Evolutionary conservation across 2,113 vertebrate species (phyloP).

Genomic region (Pseudopodoces humilis): DNA sequence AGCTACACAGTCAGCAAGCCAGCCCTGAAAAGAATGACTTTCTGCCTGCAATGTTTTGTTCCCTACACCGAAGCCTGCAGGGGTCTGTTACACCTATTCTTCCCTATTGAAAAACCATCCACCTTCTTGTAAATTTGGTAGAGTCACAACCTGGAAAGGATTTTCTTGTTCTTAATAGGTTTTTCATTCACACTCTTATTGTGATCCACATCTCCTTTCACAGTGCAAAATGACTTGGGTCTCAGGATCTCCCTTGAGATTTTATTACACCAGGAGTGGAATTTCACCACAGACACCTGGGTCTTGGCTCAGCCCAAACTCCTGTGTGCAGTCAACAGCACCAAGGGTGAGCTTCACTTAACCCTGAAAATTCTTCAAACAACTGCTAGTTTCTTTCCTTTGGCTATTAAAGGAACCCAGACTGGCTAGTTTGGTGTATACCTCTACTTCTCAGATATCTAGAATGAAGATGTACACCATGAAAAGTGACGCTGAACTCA

Average conservation of each 20-base stretch:
- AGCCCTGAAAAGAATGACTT: not conserved
- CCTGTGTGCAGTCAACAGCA: not conserved
- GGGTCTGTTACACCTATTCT: not conserved
- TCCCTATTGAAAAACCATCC: not conserved
- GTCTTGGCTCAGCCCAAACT: not conserved
- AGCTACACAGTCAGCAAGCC: not conserved
- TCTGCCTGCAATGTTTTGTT: not conserved
- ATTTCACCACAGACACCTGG: not conserved
- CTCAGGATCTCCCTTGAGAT: not conserved
- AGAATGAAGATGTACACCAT: not conserved
- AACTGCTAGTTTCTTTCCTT: not conserved
- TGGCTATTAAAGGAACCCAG: not conserved
- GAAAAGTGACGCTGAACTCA: not conserved
- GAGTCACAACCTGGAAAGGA: not conserved
- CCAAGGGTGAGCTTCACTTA: not conserved
- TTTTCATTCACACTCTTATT: not conserved
- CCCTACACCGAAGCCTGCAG: not conserved
- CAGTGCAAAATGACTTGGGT: not conserved
- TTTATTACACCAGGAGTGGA: not conserved
- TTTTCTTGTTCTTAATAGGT: not conserved
- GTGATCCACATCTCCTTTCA: not conserved
- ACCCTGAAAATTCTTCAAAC: not conserved
- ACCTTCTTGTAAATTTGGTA: not conserved
- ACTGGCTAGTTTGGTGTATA: not conserved
- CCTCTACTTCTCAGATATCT: not conserved